A percentile compares a stretch with the other conserved stretches of the same genome.
These are phyloP conservation scores for Phania funesta DNA, from an alignment of 2,888 invertebrate genomes.

Conservation along the genomic window DNA sequence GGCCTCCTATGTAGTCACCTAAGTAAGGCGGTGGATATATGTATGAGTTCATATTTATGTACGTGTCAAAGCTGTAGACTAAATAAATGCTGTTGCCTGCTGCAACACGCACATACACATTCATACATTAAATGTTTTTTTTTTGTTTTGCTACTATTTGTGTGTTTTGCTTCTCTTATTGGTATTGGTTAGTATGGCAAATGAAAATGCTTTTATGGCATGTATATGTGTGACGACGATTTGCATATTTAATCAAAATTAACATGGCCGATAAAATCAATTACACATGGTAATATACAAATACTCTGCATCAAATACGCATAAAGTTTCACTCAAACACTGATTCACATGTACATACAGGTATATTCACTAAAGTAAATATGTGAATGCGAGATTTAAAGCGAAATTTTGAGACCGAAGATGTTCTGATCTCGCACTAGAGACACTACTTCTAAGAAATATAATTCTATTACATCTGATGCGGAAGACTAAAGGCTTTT, in stretches of 20 bases:
- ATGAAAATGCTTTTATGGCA: constrained; percentile 27
- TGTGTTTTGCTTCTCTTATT: constrained; percentile 17
- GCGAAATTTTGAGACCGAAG: background rate
- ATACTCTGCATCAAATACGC: constrained; percentile 63
- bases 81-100: constrained; percentile 40
- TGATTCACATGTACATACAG: background rate
- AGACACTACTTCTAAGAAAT: too few species aligned
- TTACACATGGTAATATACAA: constrained; percentile 73
- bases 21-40: background rate
- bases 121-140: background rate
- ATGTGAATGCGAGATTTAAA: background rate
- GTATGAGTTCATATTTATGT: background rate
- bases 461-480: too few species aligned
- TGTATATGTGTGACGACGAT: constrained; percentile 76
- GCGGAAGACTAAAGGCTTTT: background rate
- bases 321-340: constrained; percentile 65
- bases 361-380: constrained; percentile 26
- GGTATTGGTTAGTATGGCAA: constrained; percentile 41
- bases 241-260: constrained; percentile 81
- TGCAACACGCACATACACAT: constrained; percentile 5
- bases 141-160: background rate
- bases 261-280: constrained; percentile 81
- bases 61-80: constrained; percentile 38
- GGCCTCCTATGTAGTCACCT: constrained; percentile 5
- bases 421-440: background rate